Percentiles rank a stretch among this genome's conserved stretches.
Conservation (phyloP, 1,140 invertebrate species). For the Chrysomallon squamiferum region DNA sequence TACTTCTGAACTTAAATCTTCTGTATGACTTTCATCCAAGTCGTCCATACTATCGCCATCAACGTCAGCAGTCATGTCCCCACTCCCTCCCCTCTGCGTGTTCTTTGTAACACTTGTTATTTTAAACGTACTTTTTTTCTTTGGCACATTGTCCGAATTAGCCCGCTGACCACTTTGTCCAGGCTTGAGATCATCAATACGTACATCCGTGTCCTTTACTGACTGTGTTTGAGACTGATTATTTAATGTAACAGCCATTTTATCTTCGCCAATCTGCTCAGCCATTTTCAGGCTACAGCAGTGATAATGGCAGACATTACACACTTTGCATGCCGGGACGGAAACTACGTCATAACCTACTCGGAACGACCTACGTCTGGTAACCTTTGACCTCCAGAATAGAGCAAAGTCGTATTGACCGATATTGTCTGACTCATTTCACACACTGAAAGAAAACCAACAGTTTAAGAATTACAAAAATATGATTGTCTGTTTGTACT, state of each 20-base stretch:
- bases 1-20: constrained; percentile 73
- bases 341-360: constrained; percentile 40
- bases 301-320: constrained; percentile 35
- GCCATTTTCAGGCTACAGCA: constrained; percentile 8
- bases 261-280: constrained; percentile 19
- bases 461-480: too few species aligned
- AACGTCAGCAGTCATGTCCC: constrained; percentile 81
- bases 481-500: too few species aligned
- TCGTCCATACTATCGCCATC: constrained; percentile 92
- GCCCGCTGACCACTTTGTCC: not conserved
- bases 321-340: constrained; percentile 31
- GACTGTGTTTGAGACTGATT: constrained; percentile 20
- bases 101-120: constrained; percentile 82
- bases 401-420: too few species aligned
- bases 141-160: constrained; percentile 49
- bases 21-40: constrained; percentile 90
- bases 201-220: constrained; percentile 15
- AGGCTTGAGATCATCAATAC: constrained; percentile 16
- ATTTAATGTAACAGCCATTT: constrained; percentile 38
- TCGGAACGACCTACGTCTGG: constrained; percentile 12
- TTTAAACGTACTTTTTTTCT: constrained; percentile 90
- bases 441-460: too few species aligned
- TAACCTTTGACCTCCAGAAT: constrained; percentile 27
- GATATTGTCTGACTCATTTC: too few species aligned
- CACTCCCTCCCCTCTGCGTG: constrained; percentile 67